phyloP scores from a whole-genome alignment of 2,888 invertebrate species.

The Cataglyphis livida region DNA sequence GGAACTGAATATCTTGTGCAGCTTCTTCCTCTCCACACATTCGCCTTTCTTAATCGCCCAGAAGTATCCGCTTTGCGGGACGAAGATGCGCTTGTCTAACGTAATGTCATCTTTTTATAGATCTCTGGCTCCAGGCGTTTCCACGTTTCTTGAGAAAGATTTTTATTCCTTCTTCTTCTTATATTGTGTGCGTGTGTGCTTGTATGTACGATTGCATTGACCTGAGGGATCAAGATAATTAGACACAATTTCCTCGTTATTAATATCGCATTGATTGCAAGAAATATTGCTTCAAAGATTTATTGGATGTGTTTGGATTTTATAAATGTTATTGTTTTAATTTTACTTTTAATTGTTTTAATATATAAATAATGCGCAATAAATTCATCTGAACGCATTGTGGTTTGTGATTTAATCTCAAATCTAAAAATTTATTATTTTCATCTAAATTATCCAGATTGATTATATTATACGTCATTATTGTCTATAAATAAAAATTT shows the following conservation, averaged over 20 bases:
- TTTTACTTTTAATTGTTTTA: not conserved
- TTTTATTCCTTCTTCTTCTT: not conserved
- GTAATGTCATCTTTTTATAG: slow-evolving; percentile 29
- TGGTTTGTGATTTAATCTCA: not conserved
- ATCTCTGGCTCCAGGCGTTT: slow-evolving; percentile 33
- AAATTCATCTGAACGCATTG: not conserved
- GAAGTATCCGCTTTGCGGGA: slow-evolving; percentile 51
- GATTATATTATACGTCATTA: not conserved
- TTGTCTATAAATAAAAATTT: not conserved
- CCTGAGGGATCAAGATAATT: slow-evolving; percentile 23
- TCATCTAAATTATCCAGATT: not conserved
- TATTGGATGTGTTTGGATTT: not conserved
- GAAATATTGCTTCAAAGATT: not conserved
- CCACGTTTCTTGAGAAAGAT: slow-evolving; percentile 51
- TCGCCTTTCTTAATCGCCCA: slow-evolving; percentile 58
- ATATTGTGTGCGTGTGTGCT: not conserved
- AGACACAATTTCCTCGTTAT: slow-evolving; percentile 28
- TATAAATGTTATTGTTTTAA: not conserved
- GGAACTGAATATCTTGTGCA: slow-evolving; percentile 28
- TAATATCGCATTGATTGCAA: not conserved
- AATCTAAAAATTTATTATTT: slow-evolving; percentile 11
- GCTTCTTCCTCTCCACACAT: slow-evolving; percentile 47
- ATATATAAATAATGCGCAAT: not conserved
- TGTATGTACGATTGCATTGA: not conserved
- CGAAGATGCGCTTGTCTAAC: slow-evolving; percentile 41